phyloP scores from a whole-genome alignment of 2,113 vertebrate species.

The Nothoprocta pentlandii region DNA sequence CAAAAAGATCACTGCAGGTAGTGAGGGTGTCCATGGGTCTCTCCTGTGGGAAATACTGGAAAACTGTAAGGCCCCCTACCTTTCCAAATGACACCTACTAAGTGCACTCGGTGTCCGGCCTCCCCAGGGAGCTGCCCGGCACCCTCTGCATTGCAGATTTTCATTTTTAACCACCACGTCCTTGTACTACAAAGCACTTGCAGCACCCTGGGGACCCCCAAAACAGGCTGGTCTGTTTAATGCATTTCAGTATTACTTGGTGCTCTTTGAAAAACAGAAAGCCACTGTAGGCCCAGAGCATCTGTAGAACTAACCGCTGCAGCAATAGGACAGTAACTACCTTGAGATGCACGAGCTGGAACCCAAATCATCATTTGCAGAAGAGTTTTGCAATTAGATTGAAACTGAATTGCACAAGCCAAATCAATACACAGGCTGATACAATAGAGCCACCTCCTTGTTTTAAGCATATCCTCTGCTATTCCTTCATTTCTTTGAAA shows the following conservation, averaged over 20 bases:
- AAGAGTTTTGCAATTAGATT: slow-evolving; percentile 45
- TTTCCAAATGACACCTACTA: background rate
- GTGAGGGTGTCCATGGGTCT: accelerated
- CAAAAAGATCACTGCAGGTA: background rate
- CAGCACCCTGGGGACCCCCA: accelerated
- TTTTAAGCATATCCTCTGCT: background rate
- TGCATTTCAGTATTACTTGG: background rate
- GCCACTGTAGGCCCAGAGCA: background rate
- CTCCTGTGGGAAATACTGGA: background rate
- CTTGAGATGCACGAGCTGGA: background rate
- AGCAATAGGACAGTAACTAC: background rate
- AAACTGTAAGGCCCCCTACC: background rate
- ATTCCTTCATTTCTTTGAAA: background rate
- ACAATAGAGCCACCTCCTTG: background rate
- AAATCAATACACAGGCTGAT: slow-evolving; percentile 21
- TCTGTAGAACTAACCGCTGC: background rate
- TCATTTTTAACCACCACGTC: too few species aligned
- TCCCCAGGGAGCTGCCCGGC: background rate
- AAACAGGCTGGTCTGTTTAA: background rate
- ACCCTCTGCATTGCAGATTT: background rate
- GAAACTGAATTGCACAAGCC: slow-evolving; percentile 54
- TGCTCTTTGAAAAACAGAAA: background rate
- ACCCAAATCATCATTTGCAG: slow-evolving; percentile 41
- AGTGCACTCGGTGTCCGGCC: background rate
- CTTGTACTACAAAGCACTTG: background rate